Base-by-base conservation (phyloP, 2,888 invertebrate genomes). In the Volucella bombylans region DNA sequence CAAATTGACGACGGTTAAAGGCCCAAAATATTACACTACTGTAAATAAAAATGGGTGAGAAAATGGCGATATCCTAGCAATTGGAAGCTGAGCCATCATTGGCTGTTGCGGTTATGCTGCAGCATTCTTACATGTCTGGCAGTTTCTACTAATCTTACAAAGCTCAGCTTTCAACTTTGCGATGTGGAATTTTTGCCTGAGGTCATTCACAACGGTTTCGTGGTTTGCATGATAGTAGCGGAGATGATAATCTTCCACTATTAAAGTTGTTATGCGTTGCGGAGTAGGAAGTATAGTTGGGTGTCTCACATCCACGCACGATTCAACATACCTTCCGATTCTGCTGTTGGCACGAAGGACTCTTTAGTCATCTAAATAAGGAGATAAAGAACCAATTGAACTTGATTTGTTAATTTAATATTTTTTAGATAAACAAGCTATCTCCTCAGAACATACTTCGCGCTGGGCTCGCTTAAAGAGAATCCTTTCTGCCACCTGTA, bases 1-100 rank as follows among this genome's bases (percentile, higher is more conserved):
- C 4, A 68, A 38, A 10, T 68, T 55, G 12, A 52, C 15, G 10
- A 83, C 74, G 39, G 69, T 43, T 18, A 79, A 39, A 1, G 76
- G 79, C 0, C 74, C 81, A 61, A 81, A 81, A 38, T 65, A 79
- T 49, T 79, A 65, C 10, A 79, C 38, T 3, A 61, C 79, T 15
- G 52, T 59, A 18, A 64, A 79, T 10, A 72, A 49, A 59, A 79
- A 79, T 12, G 86, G n/a, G n/a, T n/a, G n/a, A n/a, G n/a, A n/a
- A n/a, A n/a, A n/a, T n/a, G n/a, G n/a, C n/a, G n/a, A n/a, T n/a
- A n/a, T n/a, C n/a, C n/a, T n/a, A n/a, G n/a, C n/a, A n/a, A n/a
- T n/a, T n/a, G n/a, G n/a, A n/a, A n/a, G n/a, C n/a, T n/a, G n/a
- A n/a, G n/a, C n/a, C n/a, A n/a, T n/a, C n/a, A n/a, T n/a, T 41